Percentiles rank a stretch among this genome's conserved stretches.
Evolutionary conservation across 2,113 vertebrate genomes (phyloP).

Genomic region (Taurulus bubalis): DNA sequence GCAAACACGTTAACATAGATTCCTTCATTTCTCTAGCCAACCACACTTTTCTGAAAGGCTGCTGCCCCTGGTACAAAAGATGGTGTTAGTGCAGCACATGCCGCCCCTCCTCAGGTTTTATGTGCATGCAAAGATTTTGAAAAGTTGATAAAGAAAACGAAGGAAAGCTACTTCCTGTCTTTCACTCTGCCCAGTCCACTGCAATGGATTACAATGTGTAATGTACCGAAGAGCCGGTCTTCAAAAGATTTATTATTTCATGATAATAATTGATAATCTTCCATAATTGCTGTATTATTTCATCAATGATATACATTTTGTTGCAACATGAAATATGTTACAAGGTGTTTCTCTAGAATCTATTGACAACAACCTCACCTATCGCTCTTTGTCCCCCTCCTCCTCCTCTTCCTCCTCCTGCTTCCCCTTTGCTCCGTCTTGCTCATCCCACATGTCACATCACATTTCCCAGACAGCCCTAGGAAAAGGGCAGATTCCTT

Average conservation of each 20-base stretch:
- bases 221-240: background rate
- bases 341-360: constrained; percentile 61
- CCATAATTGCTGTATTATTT: background rate
- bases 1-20: background rate
- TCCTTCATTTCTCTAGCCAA: background rate
- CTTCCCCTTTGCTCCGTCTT: constrained; percentile 48
- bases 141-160: background rate
- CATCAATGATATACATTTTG: background rate
- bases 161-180: constrained; percentile 30
- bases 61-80: constrained; percentile 15
- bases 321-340: background rate
- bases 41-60: constrained; percentile 11
- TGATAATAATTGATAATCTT: background rate
- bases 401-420: background rate
- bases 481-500: constrained; percentile 80
- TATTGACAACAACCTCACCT: constrained; percentile 51
- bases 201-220: background rate
- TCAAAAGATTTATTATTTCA: background rate
- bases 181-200: background rate
- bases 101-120: background rate
- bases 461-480: constrained; percentile 73
- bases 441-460: constrained; percentile 79
- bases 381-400: background rate
- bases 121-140: background rate
- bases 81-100: background rate